Evolutionary conservation across 2,888 invertebrate genomes (phyloP), one percentile per base, ranked within the genome.

Genomic region (Abrostola tripartita): DNA sequence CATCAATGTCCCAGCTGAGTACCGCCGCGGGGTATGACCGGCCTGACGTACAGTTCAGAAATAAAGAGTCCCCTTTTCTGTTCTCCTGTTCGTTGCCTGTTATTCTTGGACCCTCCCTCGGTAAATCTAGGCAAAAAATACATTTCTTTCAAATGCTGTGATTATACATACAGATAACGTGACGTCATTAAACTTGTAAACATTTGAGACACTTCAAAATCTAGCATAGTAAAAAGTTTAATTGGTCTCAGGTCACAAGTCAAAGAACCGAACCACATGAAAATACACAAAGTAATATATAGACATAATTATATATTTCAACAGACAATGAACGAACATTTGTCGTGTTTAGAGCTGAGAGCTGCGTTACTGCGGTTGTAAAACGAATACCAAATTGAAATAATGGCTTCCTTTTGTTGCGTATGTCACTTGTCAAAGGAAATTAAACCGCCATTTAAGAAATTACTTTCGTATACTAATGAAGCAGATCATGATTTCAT

Each of bases 1-100:
- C 97, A 85, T 97, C 97, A 85, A 97, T 97, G 90, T 96, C 97
- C 97, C 97, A 97, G 85, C 96, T 96, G 37, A 97, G 95, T 71
- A 96, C 94, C 35, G 97, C 97, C 24, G 97, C 96, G 38, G 97
- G 97, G 88, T 96, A 96, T 67, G 97, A 97, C 85, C 96, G 95
- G 50, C 97, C 97, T 49, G 97, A 97, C 44, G 97, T 97, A 90
- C 97, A 97, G 89, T 97, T 97, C 74, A 97, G 91, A 87, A 96
- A 96, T 81, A 97, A 94, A 71, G 95, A 96, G 86, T 97, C 97
- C 44, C 97, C 97, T 87, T 96, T 96, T 91, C 97, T 96, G 85
- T 97, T 97, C 83, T 96, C 96, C 86, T 95, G 95, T 85, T 96
- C 96, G 75, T 96, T 96, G 47, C 97, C 97, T 54, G 96, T 96